Base-by-base conservation (phyloP, 2,888 invertebrate species). In the Sarcophaga carnaria region DNA sequence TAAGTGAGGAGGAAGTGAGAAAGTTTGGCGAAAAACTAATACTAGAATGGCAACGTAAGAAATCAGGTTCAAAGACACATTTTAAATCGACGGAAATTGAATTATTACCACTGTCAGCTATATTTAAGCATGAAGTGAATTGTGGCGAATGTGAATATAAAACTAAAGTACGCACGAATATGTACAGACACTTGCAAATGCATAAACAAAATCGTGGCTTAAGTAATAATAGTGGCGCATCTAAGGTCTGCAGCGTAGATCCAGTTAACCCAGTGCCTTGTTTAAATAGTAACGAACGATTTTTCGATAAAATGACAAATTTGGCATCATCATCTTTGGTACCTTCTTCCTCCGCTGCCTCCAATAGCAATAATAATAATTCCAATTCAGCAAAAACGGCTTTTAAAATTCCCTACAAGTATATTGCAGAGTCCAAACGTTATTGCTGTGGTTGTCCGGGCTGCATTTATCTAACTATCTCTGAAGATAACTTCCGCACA, bases 221-320 rank as follows among this genome's bases (percentile, higher is more conserved):
- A 5, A 75, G 47, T 45, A 74, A 75, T 45, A 85, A 75, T 27
- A 71, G 71, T 10, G 78, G 74, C 5, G 74, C 45, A 4, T 20
- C 85, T 14, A 83, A 80, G 27, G 96, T 95, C 10, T 95, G 96
- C 0, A 95, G 94, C 78, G 95, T 95, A 0, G 96, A 96, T 17
- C 97, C 97, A 0, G 96, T 97, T 0, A 97, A 97, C 94, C 97
- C 97, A 0, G 97, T 97, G 8, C 97, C 96, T 0, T 97, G 96
- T 91, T 93, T 97, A 60, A 96, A 96, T 89, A 95, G 96, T 63
- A 96, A 96, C 88, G 97, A 97, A 91, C 95, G 95, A 89, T 96
- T 97, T 95, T 97, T 97, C 90, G 97, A 97, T 92, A 96, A 96
- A 92, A 97, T 97, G 97, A 95, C 96, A 0, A 97, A 97, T 92